phyloP scores from a whole-genome alignment of 2,797 vertebrate species.

The Acomys russatus region DNA sequence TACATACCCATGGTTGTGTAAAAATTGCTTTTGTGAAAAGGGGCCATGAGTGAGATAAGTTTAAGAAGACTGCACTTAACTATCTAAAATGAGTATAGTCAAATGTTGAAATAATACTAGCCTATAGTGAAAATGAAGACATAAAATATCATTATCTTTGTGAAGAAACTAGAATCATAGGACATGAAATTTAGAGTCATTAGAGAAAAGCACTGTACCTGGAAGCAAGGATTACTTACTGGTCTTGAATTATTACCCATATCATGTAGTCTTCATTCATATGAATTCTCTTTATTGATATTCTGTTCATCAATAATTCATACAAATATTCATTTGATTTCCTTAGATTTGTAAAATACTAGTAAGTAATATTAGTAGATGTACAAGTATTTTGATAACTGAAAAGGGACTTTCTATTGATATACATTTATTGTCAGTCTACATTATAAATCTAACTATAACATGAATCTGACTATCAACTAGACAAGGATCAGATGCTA shows the following conservation, averaged over 20 bases:
- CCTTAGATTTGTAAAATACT: not conserved
- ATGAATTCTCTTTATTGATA: not conserved
- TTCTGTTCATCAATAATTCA: not conserved
- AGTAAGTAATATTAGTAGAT: not conserved
- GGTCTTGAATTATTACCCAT: not conserved
- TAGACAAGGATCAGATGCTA: conserved; percentile 5
- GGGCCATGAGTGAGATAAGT: not conserved
- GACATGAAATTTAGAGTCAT: not conserved
- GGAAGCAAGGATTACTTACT: not conserved
- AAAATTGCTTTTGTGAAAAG: not conserved
- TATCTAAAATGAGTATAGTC: not conserved
- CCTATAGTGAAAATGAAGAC: not conserved
- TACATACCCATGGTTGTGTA: not conserved
- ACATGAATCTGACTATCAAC: conserved; percentile 5
- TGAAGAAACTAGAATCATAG: not conserved
- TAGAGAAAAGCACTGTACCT: not conserved
- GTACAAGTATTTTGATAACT: not conserved
- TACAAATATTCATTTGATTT: conserved; percentile 42
- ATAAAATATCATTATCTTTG: not conserved
- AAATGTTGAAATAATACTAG: not conserved
- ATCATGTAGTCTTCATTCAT: not conserved
- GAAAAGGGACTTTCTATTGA: not conserved
- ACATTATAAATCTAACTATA: conserved; percentile 24
- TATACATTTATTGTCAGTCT: conserved; percentile 5
- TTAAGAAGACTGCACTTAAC: not conserved